Percentiles rank a stretch among this genome's conserved stretches.
These are phyloP conservation scores for Halcyon smyrnensis DNA, from an alignment of 2,797 vertebrate genomes.

Conservation along the genomic window DNA sequence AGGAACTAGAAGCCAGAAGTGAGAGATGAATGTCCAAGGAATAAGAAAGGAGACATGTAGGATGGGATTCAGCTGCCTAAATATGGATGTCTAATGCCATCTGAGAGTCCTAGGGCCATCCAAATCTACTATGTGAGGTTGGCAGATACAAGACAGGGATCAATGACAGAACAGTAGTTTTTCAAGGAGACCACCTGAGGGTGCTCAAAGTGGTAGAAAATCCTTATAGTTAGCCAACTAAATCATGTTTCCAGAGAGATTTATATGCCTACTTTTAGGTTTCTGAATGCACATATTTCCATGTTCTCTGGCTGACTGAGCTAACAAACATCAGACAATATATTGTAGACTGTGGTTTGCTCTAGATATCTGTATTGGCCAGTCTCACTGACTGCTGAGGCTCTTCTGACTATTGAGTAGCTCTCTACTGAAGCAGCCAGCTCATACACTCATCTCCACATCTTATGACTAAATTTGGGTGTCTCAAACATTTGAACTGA, in stretches of 20 bases:
- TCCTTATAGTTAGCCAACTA: not conserved
- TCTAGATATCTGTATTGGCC: fast-evolving
- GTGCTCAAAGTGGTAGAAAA: not conserved
- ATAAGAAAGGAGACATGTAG: fast-evolving
- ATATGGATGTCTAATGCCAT: not conserved
- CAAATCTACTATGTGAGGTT: not conserved
- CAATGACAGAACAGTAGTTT: not conserved
- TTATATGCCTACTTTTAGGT: not conserved
- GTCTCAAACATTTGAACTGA: not conserved
- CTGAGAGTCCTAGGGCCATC: not conserved
- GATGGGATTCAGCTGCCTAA: not conserved
- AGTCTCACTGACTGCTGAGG: not conserved
- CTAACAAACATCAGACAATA: not conserved
- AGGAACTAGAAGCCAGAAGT: not conserved
- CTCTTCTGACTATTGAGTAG: not conserved
- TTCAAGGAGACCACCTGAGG: not conserved
- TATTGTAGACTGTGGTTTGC: not conserved
- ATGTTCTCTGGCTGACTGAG: not conserved
- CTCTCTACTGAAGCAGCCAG: not conserved
- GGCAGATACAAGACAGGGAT: not conserved
- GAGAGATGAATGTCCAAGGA: not conserved
- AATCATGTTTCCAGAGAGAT: not conserved
- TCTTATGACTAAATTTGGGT: not conserved
- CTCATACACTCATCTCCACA: not conserved
- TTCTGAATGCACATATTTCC: not conserved